Base-by-base conservation (phyloP, 2,888 invertebrate genomes). In the Cephus pygmeus region DNA sequence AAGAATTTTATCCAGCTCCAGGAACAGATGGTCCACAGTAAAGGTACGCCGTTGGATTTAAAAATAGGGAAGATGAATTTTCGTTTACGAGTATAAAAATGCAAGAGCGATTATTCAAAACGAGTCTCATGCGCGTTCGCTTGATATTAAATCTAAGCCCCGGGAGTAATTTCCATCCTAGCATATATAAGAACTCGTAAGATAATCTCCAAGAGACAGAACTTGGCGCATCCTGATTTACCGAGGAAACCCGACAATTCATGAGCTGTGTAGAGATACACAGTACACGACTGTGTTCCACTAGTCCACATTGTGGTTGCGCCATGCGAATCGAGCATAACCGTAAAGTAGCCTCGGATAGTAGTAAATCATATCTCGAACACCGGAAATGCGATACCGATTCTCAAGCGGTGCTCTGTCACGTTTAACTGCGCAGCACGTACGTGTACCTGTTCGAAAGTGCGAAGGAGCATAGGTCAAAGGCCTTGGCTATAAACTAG, bases 321-420 rank as follows among this genome's bases (percentile, higher is more conserved):
- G 71, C 71, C 71, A 33, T 33, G 71, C 31, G 71, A 11, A 71
- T 71, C 71, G 31, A 31, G 31, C 71, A 33, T 33, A 33, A 15
- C 71, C 71, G 71, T 71, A 71, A 71, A 71, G 31, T 31, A 71
- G 0, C 71, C 31, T 31, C 12, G 71, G 71, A 33, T 33, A 71
- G 71, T 71, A 30, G 15, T 71, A 71, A 71, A 33, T 71, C 71
- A 33, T 71, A 33, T 71, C 31, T 31, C 71, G 71, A 71, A 23
- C 12, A 33, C 71, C 71, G 71, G 71, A 71, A 71, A 71, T 71
- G 31, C 71, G 71, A 71, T 71, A 71, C 71, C 31, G 31, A 33
- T 71, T 31, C 33, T 3, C 31, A 15, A 30, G 71, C 71, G 71
- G 33, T 23, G 71, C 71, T 71, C 33, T 31, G 71, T 71, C 31